These are phyloP conservation scores for Microvelia longipes DNA, from an alignment of 1,140 invertebrate genomes.

Conservation along the genomic window DNA sequence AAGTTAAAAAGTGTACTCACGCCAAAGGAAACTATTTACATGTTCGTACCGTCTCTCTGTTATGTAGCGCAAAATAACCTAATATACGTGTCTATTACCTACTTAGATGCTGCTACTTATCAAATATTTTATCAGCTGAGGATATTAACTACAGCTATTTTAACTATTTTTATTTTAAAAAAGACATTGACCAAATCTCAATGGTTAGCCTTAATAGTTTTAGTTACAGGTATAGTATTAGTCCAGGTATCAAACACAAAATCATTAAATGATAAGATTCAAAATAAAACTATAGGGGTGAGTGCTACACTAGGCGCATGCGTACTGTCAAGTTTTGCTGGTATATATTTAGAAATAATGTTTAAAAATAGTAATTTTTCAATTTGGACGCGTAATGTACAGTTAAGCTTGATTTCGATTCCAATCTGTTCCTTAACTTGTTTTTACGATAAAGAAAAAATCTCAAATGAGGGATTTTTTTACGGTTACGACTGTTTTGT, in stretches of 20 bases:
- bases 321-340: slow-evolving; percentile 93
- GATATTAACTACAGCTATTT: slow-evolving; percentile 93
- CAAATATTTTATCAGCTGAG: slow-evolving; percentile 95
- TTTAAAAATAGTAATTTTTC: slow-evolving; percentile 85
- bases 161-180: slow-evolving; percentile 81
- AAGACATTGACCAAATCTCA: slow-evolving; percentile 60
- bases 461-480: slow-evolving; percentile 48
- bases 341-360: slow-evolving; percentile 99
- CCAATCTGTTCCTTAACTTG: slow-evolving; percentile 64
- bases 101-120: slow-evolving; percentile 95
- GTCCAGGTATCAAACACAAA: slow-evolving; percentile 53
- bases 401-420: slow-evolving; percentile 62
- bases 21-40: slow-evolving; percentile 77
- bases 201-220: slow-evolving; percentile 72
- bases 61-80: slow-evolving; percentile 97
- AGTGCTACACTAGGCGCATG: slow-evolving; percentile 77
- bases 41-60: slow-evolving; percentile 84
- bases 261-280: slow-evolving; percentile 36
- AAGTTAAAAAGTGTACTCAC: slow-evolving; percentile 61
- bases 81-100: slow-evolving; percentile 87
- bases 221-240: slow-evolving; percentile 73
- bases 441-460: slow-evolving; percentile 39
- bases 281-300: slow-evolving; percentile 72
- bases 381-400: slow-evolving; percentile 92
- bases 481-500: slow-evolving; percentile 71